Evolutionary conservation across 1,140 invertebrate genomes (phyloP).

Genomic region (Mylabris phalerata): DNA sequence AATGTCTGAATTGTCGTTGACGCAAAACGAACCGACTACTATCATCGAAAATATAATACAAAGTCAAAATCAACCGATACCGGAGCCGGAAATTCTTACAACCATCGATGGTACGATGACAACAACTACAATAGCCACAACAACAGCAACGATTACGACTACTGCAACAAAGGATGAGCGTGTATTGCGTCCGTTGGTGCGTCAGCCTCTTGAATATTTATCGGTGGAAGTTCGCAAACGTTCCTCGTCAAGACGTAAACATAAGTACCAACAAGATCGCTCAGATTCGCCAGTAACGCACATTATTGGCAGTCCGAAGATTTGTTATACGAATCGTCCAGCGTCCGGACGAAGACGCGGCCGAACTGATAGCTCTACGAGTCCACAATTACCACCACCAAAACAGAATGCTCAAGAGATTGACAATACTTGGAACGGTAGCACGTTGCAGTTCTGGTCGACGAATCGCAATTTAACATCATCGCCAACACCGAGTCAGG

Average conservation of each 20-base stretch:
- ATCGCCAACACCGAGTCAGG: slow-evolving; percentile 46
- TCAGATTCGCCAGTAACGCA: slow-evolving; percentile 55
- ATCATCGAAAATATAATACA: slow-evolving; percentile 42
- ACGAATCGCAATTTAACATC: slow-evolving; percentile 47
- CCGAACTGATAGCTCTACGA: too few species aligned
- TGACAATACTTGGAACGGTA: slow-evolving; percentile 54
- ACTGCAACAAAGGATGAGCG: slow-evolving; percentile 27
- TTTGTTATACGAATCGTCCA: slow-evolving; percentile 49
- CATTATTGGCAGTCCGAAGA: slow-evolving; percentile 48
- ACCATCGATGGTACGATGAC: background rate
- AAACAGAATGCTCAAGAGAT: slow-evolving; percentile 9
- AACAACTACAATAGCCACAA: background rate
- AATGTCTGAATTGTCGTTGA: slow-evolving; percentile 60
- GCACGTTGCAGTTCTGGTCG: slow-evolving; percentile 55
- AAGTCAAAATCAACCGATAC: slow-evolving; percentile 45
- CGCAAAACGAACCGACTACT: slow-evolving; percentile 50
- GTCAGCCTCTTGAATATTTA: slow-evolving; percentile 59
- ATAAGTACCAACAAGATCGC: slow-evolving; percentile 51
- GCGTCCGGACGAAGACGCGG: slow-evolving; percentile 47
- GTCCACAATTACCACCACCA: too few species aligned
- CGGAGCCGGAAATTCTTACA: slow-evolving; percentile 41
- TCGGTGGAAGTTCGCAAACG: slow-evolving; percentile 56
- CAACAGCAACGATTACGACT: background rate
- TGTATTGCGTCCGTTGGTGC: slow-evolving; percentile 51
- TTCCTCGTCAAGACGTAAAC: slow-evolving; percentile 52